Base-by-base conservation (phyloP, 2,797 vertebrate species). In the Liasis olivaceus region DNA sequence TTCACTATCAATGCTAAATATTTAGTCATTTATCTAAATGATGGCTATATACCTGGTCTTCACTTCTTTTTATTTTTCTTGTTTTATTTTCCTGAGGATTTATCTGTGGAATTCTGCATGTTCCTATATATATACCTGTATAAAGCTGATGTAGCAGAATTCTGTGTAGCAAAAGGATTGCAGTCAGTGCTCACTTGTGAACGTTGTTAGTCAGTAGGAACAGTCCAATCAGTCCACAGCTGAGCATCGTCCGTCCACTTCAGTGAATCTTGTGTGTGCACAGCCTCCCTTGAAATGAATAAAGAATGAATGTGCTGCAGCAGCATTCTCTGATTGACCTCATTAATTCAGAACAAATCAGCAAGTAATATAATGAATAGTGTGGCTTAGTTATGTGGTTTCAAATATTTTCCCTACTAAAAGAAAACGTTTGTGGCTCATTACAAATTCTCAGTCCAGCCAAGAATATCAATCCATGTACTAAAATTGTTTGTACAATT, bases 271-370 rank as follows among this genome's bases (percentile, higher is more conserved):
- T 84, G 24, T 81, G 20, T 81, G 36, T 81, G 72, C 36, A 81
- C 31, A 59, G 58, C 7, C 56, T 36, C 31, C 69, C 26, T 62
- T 60, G 72, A 62, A 60, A 90, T 90, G 24, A 90, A 89, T 59
- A 56, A 56, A 72, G 64, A 72, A 89, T 72, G n/a, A 66, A 89
- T 56, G 20, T 60, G 54, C 64, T 58, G 11, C 36, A 47, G 5
- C 36, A 91, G 56, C 66, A n/a, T 28, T 47, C 64, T 28, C 31
- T 47, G 51, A 62, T 60, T 72, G 64, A 60, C 31, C 85, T 60
- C 54, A 59, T 91, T 91, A 66, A 64, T 66, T 95, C 93, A 59
- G 31, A 91, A 51, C 95, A 94, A 95, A 93, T 96, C 94, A 96
- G 94, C 93, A 93, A 89, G 58, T 51, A 11, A 86, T 63, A 84